Evolutionary conservation across 2,113 vertebrate genomes (phyloP), one percentile per base, ranked within the genome.

Genomic region (Macrotus californicus): DNA sequence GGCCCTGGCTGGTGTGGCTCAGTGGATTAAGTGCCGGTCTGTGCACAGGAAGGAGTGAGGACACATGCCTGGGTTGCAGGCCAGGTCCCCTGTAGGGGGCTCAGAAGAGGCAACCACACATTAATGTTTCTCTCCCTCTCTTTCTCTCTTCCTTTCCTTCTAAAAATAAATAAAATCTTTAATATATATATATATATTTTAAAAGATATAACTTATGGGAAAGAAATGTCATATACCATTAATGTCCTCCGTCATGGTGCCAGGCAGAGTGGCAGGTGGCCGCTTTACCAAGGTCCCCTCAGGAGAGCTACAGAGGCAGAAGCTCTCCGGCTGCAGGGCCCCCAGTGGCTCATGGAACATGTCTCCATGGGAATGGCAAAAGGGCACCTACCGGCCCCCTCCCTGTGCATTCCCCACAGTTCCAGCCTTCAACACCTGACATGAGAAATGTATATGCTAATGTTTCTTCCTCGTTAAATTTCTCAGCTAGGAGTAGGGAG

Each of bases 301-400:
- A 22, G 84, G 54, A 86, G 39, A 92, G n/a, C 77, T 41, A 43
- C 43, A 46, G 89, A 48, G 66, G 67, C n/a, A 26, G 5, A 67
- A 79, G 26, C 18, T 21, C 46, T 15, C 39, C 52, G 39, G 59
- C 59, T 39, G 41, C 36, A 48, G 73, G 75, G 41, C 48, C 43
- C 9, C 43, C 2, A 2, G 64, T 18, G 73, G 26, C 73, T 34
- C 0, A 3, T 7, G 10, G 50, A n/a, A 11, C 0, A 1, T 11
- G 7, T 52, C 76, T 72, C 66, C 77, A 29, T 10, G 54, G 82
- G 12, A 50, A 69, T 0, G 26, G 82, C 46, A 83, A 46, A 26
- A 67, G 77, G 66, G 21, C n/a, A 6, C n/a, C 22, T 29, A 4
- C n/a, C 22, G 24, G 50, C 13, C 18, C 16, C 36, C 29, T 34